Evolutionary conservation across 2,113 vertebrate species (phyloP).

Genomic region (Paradoxurus hermaphroditus): DNA sequence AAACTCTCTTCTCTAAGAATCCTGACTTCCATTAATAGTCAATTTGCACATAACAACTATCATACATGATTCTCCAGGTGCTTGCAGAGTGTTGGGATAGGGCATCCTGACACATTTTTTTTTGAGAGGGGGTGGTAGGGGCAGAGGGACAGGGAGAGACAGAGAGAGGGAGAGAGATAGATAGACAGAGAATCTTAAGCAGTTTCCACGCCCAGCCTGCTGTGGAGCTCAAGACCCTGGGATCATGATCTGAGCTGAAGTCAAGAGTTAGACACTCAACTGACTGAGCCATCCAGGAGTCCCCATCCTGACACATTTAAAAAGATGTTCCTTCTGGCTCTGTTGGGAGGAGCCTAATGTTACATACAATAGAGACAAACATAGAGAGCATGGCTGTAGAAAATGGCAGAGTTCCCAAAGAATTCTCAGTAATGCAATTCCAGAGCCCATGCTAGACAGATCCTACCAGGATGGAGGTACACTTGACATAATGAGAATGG

Average conservation of each 20-base stretch:
- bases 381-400: fast-evolving
- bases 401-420: background rate
- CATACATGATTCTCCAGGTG: background rate
- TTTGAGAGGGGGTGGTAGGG: no score
- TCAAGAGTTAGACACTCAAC: no score
- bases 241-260: no score
- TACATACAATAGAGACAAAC: background rate
- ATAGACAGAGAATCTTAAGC: no score
- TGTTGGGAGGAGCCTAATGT: background rate
- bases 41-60: background rate
- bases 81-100: background rate
- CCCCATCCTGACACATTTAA: background rate
- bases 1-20: background rate
- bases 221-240: no score
- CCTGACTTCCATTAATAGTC: background rate
- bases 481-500: background rate
- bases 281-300: no score
- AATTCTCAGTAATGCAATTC: background rate
- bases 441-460: background rate
- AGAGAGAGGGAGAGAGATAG: no score
- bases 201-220: no score
- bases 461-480: background rate
- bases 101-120: background rate
- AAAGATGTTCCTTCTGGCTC: background rate
- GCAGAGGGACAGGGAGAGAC: no score